These are phyloP conservation scores for Cyrtodaria siliqua DNA, from an alignment of 2,888 invertebrate genomes.

Conservation along the genomic window DNA sequence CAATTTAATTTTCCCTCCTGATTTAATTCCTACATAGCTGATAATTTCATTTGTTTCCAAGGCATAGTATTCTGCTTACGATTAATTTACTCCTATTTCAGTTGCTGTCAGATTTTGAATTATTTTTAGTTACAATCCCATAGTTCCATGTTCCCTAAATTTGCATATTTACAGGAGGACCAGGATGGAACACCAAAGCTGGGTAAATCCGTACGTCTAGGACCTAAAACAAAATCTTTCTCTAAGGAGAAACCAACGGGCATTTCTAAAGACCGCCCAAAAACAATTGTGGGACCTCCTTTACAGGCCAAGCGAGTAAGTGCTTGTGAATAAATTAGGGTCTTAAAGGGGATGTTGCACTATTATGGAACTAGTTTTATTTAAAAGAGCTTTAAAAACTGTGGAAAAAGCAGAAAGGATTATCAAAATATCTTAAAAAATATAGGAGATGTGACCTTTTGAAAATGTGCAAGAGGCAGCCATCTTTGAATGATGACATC, in stretches of 20 bases:
- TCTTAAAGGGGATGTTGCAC: too few species aligned
- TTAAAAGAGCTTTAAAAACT: too few species aligned
- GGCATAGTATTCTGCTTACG: too few species aligned
- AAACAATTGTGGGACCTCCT: slow-evolving; percentile 64
- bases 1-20: too few species aligned
- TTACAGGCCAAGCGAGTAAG: slow-evolving; percentile 67
- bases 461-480: too few species aligned
- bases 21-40: background rate
- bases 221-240: slow-evolving; percentile 53
- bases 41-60: background rate
- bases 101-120: slow-evolving; percentile 4
- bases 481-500: too few species aligned
- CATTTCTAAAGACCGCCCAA: slow-evolving; percentile 59
- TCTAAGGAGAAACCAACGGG: slow-evolving; percentile 49
- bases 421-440: too few species aligned
- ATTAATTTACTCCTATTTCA: background rate
- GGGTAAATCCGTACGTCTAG: slow-evolving; percentile 38
- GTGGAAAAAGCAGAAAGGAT: too few species aligned
- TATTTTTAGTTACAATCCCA: slow-evolving; percentile 7
- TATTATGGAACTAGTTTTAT: too few species aligned
- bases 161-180: slow-evolving; percentile 51
- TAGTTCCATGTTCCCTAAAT: slow-evolving; percentile 4
- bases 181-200: slow-evolving; percentile 39
- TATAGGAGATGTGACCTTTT: too few species aligned
- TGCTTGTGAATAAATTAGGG: too few species aligned